phyloP scores from a whole-genome alignment of 2,113 vertebrate species.

The Haemorhous mexicanus region DNA sequence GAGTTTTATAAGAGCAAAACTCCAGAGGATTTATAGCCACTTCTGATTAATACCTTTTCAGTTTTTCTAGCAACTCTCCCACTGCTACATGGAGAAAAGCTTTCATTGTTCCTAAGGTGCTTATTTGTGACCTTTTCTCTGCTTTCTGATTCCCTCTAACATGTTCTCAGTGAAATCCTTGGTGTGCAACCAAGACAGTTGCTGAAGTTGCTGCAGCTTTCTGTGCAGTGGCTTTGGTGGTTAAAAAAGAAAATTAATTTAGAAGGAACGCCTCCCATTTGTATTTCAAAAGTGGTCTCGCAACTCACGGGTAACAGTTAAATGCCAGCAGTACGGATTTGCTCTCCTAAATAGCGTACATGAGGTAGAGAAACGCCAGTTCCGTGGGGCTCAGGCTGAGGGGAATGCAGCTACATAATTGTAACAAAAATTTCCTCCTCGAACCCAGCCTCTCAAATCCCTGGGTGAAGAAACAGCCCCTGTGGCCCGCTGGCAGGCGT shows the following conservation, averaged over 20 bases:
- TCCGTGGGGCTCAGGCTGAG: neutral
- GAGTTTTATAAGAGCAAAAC: slow-evolving; percentile 88
- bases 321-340: neutral
- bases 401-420: neutral
- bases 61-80: slow-evolving; percentile 80
- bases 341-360: neutral
- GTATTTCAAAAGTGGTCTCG: slow-evolving; percentile 27
- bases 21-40: slow-evolving; percentile 87
- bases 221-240: slow-evolving; percentile 58
- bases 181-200: slow-evolving; percentile 78
- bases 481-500: accelerated
- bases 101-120: slow-evolving; percentile 82
- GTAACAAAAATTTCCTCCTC: neutral
- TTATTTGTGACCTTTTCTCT: slow-evolving; percentile 83
- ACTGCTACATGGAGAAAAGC: slow-evolving; percentile 81
- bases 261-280: slow-evolving; percentile 41
- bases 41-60: slow-evolving; percentile 88
- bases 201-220: slow-evolving; percentile 70
- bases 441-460: neutral
- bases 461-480: neutral
- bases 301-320: neutral
- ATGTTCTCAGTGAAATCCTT: slow-evolving; percentile 76
- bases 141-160: slow-evolving; percentile 78
- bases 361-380: neutral
- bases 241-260: slow-evolving; percentile 64